These are phyloP conservation scores for Notocelia uddmanniana DNA, from an alignment of 2,888 invertebrate genomes.

Conservation along the genomic window DNA sequence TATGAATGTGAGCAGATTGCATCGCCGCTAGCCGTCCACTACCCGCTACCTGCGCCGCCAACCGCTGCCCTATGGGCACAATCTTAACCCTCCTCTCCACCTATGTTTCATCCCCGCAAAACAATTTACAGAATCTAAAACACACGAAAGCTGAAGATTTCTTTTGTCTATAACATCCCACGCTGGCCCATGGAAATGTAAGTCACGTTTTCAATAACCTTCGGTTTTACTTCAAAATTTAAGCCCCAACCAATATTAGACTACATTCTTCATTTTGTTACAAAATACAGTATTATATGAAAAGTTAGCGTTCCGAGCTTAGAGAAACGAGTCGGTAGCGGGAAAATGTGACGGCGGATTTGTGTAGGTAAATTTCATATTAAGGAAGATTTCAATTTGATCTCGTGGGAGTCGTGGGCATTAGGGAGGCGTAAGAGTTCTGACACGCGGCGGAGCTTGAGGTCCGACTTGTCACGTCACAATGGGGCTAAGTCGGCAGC, in stretches of 20 bases:
- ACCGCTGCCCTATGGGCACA: constrained; percentile 56
- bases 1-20: constrained; percentile 85
- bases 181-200: constrained; percentile 74
- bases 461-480: constrained; percentile 41
- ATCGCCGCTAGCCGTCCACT: constrained; percentile 57
- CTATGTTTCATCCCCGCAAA: constrained; percentile 6
- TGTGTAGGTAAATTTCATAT: constrained; percentile 33
- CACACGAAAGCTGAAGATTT: constrained; percentile 27
- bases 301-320: constrained; percentile 54
- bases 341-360: constrained; percentile 32
- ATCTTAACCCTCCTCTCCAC: constrained; percentile 50
- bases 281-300: constrained; percentile 71
- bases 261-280: constrained; percentile 75
- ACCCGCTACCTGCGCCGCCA: constrained; percentile 41
- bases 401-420: constrained; percentile 24
- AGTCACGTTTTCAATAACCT: constrained; percentile 86
- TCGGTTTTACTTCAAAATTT: constrained; percentile 86
- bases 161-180: constrained; percentile 34
- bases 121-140: constrained; percentile 1
- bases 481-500: constrained; percentile 60
- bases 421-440: constrained; percentile 30
- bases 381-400: constrained; percentile 39
- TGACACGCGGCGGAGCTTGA: constrained; percentile 13
- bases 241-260: constrained; percentile 82
- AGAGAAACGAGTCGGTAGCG: constrained; percentile 52